Base-by-base conservation (phyloP, 2,888 invertebrate species). In the Incurvaria masculella region DNA sequence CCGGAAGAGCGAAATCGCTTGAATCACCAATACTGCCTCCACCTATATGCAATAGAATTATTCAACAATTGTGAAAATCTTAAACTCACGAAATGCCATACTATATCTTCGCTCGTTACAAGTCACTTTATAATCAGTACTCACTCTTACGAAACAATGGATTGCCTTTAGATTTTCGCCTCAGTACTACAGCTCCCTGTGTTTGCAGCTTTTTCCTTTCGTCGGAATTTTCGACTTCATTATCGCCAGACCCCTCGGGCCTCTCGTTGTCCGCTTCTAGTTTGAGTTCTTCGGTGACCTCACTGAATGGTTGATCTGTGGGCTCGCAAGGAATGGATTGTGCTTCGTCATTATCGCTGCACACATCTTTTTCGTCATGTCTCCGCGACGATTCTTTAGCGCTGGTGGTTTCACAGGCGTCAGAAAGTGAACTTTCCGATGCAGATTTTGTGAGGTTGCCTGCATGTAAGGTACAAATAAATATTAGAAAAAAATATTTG, bases 401-500 rank as follows among this genome's bases (percentile, higher is more conserved):
- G 61, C 87, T 88, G 21, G 74, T 68, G 0, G 68, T 76, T 52
- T 81, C 83, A 44, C 82, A 86, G 1, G 86, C 85, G 60, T 93
- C 93, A 0, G 92, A 92, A 46, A 93, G 76, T 53, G 92, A 93
- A 61, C 92, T 93, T 61, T 93, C 94, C 0, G 92, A 93, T n/a
- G 87, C 91, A 19, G 92, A 92, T 72, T 93, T 93, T 45, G 83
- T 83, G 45, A 91, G 64, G 46, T 62, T 64, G 4, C 68, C 72
- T 69, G 53, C 23, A 41, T 42, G 33, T 4, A 33, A 33, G 4
- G 4, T 14, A 11, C 3, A 14, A 6, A 33, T 33, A 5, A 23
- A 6, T 23, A 23, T 23, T 23, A 23, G 8, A 33, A 14, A 6
- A 14, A 33, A 14, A n/a, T n/a, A 33, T 11, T 3, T 14, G 8